These are phyloP conservation scores for Cheilosia impressa DNA, from an alignment of 2,888 invertebrate species.

Conservation along the genomic window DNA sequence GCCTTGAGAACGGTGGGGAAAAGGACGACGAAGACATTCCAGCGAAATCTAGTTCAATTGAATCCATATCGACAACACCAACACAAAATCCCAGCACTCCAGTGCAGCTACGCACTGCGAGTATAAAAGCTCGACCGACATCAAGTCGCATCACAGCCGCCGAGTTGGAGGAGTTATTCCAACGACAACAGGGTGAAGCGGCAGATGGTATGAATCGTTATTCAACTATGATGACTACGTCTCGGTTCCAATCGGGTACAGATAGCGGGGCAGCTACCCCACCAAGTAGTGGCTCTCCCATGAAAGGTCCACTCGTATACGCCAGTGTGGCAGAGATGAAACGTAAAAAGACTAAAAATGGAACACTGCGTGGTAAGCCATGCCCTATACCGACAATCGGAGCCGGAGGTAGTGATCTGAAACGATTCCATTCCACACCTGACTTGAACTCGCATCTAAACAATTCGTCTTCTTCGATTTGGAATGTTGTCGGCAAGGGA, in stretches of 20 bases:
- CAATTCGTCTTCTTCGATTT: constrained; percentile 82
- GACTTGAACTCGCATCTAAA: constrained; percentile 87
- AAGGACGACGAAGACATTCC: constrained; percentile 86
- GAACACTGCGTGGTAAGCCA: constrained; percentile 83
- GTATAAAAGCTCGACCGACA: constrained; percentile 94
- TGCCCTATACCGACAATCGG: constrained; percentile 83
- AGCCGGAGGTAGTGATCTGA: constrained; percentile 84
- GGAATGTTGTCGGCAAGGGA: constrained; percentile 83
- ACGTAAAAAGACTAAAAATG: constrained; percentile 86
- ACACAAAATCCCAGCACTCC: constrained; percentile 86
- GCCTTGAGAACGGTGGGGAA: constrained; percentile 89
- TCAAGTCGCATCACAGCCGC: constrained; percentile 95
- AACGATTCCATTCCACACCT: constrained; percentile 95
- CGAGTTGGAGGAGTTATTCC: constrained; percentile 96
- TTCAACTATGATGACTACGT: constrained; percentile 88
- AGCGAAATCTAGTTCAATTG: constrained; percentile 92
- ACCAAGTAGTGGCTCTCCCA: constrained; percentile 86
- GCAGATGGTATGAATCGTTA: constrained; percentile 84
- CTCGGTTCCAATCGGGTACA: constrained; percentile 88
- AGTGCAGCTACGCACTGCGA: constrained; percentile 93
- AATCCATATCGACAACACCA: constrained; percentile 88
- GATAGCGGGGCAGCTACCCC: constrained; percentile 86
- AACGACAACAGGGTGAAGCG: constrained; percentile 90
- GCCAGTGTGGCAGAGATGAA: constrained; percentile 98
- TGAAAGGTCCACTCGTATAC: constrained; percentile 89